Conservation (phyloP, 2,888 invertebrate genomes). For the Ctena decussata region DNA sequence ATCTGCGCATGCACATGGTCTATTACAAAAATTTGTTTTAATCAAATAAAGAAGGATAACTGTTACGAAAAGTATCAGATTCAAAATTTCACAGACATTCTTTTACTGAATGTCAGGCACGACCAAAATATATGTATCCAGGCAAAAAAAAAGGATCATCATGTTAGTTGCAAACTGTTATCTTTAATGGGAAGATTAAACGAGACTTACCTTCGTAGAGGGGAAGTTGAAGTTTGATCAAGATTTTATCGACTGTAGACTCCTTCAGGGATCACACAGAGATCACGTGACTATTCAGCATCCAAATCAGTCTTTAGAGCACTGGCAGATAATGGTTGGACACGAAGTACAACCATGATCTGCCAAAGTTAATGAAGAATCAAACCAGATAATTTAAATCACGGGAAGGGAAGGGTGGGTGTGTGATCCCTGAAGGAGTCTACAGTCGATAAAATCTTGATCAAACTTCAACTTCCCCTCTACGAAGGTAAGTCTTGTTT, state of each 20-base stretch:
- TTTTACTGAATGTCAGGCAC: too few relatives aligned
- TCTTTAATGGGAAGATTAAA: slow-evolving; percentile 50
- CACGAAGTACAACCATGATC: background rate
- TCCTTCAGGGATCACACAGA: slow-evolving; percentile 49
- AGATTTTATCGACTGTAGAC: slow-evolving; percentile 44
- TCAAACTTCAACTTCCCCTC: slow-evolving; percentile 51
- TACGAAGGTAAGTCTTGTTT: slow-evolving; percentile 50
- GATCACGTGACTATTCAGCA: background rate
- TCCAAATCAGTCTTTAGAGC: slow-evolving; percentile 17
- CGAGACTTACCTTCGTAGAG: slow-evolving; percentile 48
- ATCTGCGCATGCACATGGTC: too few relatives aligned
- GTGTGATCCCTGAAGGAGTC: slow-evolving; percentile 49
- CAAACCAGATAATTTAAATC: background rate
- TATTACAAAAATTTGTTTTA: too few relatives aligned
- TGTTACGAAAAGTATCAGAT: too few relatives aligned
- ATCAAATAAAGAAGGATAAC: too few relatives aligned
- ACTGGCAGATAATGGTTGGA: background rate
- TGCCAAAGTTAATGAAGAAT: background rate
- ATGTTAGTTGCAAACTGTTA: too few relatives aligned
- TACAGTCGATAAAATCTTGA: slow-evolving; percentile 43
- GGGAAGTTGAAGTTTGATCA: slow-evolving; percentile 42
- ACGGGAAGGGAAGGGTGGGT: slow-evolving; percentile 23
- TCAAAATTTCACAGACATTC: too few relatives aligned
- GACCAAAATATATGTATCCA: too few relatives aligned
- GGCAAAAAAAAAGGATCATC: too few relatives aligned